Evolutionary conservation across 2,113 vertebrate genomes (phyloP).

Genomic region (Kryptolebias marmoratus): DNA sequence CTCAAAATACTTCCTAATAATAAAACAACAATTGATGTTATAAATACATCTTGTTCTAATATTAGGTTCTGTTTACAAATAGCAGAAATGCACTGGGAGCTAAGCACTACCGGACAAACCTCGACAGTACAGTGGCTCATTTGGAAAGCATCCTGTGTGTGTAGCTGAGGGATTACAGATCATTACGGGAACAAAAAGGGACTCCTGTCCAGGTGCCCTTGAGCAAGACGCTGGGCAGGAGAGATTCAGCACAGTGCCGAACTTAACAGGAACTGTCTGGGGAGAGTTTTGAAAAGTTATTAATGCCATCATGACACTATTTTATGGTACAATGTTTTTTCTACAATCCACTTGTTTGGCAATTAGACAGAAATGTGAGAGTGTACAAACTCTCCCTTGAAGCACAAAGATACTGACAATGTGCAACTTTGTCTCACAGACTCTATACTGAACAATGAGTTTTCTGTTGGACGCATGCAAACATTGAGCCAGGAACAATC

Average conservation of each 20-base stretch:
- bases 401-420: conserved; percentile 54
- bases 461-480: conserved; percentile 50
- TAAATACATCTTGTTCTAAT: conserved; percentile 7
- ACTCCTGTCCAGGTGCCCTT: conserved; percentile 6
- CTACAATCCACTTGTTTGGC: conserved; percentile 11
- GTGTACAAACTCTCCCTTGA: conserved; percentile 34
- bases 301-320: neutral
- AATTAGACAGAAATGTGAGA: conserved; percentile 39
- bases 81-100: neutral
- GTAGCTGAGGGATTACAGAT: neutral
- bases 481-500: conserved; percentile 63
- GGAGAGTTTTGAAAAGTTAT: too few species aligned
- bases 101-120: neutral
- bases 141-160: conserved; percentile 13
- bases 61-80: conserved; percentile 8
- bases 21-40: neutral
- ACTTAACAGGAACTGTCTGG: conserved; percentile 5
- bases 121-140: neutral
- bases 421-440: conserved; percentile 60
- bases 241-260: neutral
- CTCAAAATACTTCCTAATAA: neutral
- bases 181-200: conserved; percentile 6
- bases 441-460: conserved; percentile 58
- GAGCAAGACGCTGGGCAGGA: conserved; percentile 24
- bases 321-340: neutral